Conservation (phyloP, 92 coral and sea anemone genomes). For the Actinernus sp. region DNA sequence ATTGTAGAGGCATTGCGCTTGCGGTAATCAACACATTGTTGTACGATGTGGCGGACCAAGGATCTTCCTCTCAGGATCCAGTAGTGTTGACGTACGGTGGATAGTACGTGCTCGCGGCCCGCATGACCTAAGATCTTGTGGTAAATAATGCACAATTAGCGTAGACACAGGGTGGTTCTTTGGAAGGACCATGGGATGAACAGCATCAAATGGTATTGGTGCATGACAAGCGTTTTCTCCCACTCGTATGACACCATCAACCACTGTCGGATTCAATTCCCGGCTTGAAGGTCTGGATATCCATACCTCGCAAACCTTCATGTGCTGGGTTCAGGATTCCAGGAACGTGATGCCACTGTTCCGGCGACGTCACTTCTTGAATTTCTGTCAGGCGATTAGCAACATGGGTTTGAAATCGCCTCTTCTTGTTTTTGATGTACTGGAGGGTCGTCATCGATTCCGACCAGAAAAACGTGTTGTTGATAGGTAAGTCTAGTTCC, state of each 20-base stretch:
- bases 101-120: slow-evolving; percentile 39
- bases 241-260: slow-evolving; percentile 35
- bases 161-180: slow-evolving; percentile 49
- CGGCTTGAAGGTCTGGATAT: slow-evolving; percentile 7
- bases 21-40: slow-evolving; percentile 9
- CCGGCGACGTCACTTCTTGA: slow-evolving; percentile 41
- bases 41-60: slow-evolving; percentile 37
- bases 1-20: slow-evolving; percentile 24
- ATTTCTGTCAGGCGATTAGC: slow-evolving; percentile 47
- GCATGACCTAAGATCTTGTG: slow-evolving; percentile 39
- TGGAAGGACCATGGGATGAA: slow-evolving; percentile 47
- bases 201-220: slow-evolving; percentile 32
- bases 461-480: slow-evolving; percentile 37
- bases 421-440: slow-evolving; percentile 53
- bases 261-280: slow-evolving; percentile 32
- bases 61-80: slow-evolving; percentile 38
- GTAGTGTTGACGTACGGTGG: slow-evolving; percentile 18
- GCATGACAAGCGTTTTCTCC: slow-evolving; percentile 42
- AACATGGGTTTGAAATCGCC: slow-evolving; percentile 61
- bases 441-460: slow-evolving; percentile 59
- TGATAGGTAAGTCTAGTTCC: slow-evolving; percentile 39
- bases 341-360: slow-evolving; percentile 55
- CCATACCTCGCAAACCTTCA: slow-evolving; percentile 64
- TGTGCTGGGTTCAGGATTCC: slow-evolving; percentile 62
- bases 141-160: slow-evolving; percentile 12